Base-by-base conservation (phyloP, 23 tunicate genomes). In the Ascidia mentula region DNA sequence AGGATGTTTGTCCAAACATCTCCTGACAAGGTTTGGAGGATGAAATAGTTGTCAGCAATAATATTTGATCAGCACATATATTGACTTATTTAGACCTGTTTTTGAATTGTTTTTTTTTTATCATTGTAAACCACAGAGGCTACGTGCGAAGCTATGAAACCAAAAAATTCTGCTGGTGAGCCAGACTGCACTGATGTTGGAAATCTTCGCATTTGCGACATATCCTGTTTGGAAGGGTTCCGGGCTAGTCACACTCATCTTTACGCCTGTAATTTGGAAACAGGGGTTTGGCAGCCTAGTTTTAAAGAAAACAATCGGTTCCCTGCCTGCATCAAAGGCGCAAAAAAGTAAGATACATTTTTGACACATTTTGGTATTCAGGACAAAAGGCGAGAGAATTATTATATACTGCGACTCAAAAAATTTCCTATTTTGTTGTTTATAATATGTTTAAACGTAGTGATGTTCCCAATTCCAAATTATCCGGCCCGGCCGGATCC, bases 271-370 rank as follows among this genome's bases (percentile, higher is more conserved):
- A 82, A 87, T 72, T 6, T 60, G 84, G 91, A 82, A 15, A 85
- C 99, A 22, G 99, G 99, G 15, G 75, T 59, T 20, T 95, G 99
- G 99, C 46, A 69, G 24, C 99, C 99, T 60, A 69, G 83, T 60
- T 77, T 95, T 15, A 80, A 82, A 31, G 89, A 89, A 59, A 79
- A 76, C 12, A 84, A 86, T 78, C 79, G 74, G 18, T 85, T 91
- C 77, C 97, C 97, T 6, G 72, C 80, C 37, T 91, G 97, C 84
- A 84, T 91, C 34, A 36, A 70, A 32, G 97, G 97, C 36, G 26
- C 77, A 24, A 86, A 77, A 40, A 72, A 83, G 96, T 90, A 80
- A 84, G 85, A 72, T 32, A 31, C 9, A 12, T 13, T 69, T 18
- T 18, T 69, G n/a, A n/a, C n/a, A n/a, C n/a, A n/a, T n/a, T n/a